Conservation (phyloP, 2,797 vertebrate species). For the Periophthalmus magnuspinnatus region DNA sequence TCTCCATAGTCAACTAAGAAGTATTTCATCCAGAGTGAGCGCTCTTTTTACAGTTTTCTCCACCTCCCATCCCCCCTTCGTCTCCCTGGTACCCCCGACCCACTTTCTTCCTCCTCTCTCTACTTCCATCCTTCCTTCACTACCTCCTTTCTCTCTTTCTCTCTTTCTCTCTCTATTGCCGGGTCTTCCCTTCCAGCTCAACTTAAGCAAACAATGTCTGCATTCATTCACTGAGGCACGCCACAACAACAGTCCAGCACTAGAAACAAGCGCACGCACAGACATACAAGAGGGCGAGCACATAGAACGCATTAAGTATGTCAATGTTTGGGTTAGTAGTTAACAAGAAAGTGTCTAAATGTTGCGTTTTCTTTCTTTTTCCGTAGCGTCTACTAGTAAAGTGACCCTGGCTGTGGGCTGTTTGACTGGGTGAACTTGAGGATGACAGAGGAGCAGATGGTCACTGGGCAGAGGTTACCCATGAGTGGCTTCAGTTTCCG, state of each 20-base stretch:
- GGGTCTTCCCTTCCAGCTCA: conserved; percentile 67
- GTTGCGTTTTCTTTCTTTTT: not conserved
- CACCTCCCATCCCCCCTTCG: conserved; percentile 55
- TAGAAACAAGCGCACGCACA: conserved; percentile 47
- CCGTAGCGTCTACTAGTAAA: conserved; percentile 5
- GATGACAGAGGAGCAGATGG: conserved; percentile 63
- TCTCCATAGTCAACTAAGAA: not conserved
- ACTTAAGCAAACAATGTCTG: conserved; percentile 75
- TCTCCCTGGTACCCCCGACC: conserved; percentile 62
- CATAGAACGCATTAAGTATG: conserved; percentile 58
- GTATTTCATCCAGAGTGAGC: conserved; percentile 32
- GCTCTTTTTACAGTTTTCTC: conserved; percentile 45
- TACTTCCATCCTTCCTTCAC: conserved; percentile 38
- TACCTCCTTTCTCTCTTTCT: conserved; percentile 31
- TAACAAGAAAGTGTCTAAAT: not conserved
- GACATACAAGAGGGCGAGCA: conserved; percentile 58
- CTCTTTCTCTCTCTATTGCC: conserved; percentile 40
- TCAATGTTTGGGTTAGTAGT: too few relatives aligned
- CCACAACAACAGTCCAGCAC: conserved; percentile 31
- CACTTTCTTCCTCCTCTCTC: conserved; percentile 57
- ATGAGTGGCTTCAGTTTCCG: conserved; percentile 46
- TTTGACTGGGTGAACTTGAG: conserved; percentile 45
- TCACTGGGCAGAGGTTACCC: conserved; percentile 33
- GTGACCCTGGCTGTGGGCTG: conserved; percentile 28
- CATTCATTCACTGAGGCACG: conserved; percentile 65